Evolutionary conservation across 2,113 vertebrate genomes (phyloP), one percentile per base, ranked within the genome.

Genomic region (Jacana jacana): DNA sequence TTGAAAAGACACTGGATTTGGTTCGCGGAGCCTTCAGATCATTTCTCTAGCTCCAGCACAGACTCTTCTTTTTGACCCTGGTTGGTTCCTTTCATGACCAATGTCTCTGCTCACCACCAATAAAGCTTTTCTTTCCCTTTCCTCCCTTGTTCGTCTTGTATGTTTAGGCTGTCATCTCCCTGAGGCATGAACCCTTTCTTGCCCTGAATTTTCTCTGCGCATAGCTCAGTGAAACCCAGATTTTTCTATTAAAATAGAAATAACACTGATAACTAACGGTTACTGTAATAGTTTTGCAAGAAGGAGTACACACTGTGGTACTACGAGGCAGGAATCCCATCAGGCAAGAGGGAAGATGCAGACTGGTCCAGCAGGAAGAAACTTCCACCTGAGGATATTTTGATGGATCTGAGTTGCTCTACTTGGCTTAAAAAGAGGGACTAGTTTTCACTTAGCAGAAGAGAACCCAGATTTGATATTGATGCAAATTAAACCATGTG

Each of bases 271-370:
- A 85, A 44, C n/a, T 39, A 63, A 3, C 24, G 6, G 70, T 66
- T 65, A 25, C 66, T 78, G 2, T 35, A 40, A 40, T 7, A 37
- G 5, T n/a, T n/a, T n/a, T n/a, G n/a, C n/a, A n/a, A n/a, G n/a
- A 60, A 78, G 77, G 46, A 73, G 30, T 25, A n/a, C 19, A 7
- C 17, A 31, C n/a, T 0, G 0, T 64, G 18, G 8, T 39, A 28
- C 30, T 90, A n/a, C 64, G 86, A 46, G 40, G 42, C 44, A 63
- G 27, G 40, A 51, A 65, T 42, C 20, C 57, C 18, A 37, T 54
- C 25, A 65, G 28, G 7, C 13, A 77, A 46, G 70, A 71, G 15
- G 28, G 46, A 65, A 78, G 13, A 17, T 86, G 35, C 20, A 79
- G 28, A 58, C 27, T 10, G 37, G 35, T 48, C 51, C 60, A 60